A percentile compares a stretch with the other conserved stretches of the same genome.
These are phyloP conservation scores for Chorisops tibialis DNA, from an alignment of 2,888 invertebrate genomes.

Conservation along the genomic window DNA sequence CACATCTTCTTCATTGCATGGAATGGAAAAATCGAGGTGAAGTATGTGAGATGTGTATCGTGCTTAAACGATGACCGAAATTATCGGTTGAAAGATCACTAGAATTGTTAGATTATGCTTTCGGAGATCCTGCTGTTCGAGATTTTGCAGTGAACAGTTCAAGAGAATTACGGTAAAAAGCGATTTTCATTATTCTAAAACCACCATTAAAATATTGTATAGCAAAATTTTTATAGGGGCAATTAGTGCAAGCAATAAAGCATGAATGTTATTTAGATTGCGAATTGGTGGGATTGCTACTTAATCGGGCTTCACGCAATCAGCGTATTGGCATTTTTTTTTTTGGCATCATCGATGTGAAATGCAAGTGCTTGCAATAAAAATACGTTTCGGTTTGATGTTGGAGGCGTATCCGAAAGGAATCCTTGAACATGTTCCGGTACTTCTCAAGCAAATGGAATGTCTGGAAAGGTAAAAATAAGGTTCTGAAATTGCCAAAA, in stretches of 20 bases:
- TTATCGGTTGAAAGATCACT: conserved; percentile 77
- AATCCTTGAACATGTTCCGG: too few species aligned
- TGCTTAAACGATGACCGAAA: conserved; percentile 77
- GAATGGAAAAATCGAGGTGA: too few species aligned
- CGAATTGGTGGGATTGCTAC: conserved; percentile 82
- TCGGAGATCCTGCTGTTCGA: conserved; percentile 83
- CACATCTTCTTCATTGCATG: too few species aligned
- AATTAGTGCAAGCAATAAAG: conserved; percentile 91
- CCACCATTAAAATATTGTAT: conserved; percentile 18
- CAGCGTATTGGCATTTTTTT: conserved; percentile 90
- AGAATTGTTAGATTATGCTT: too few species aligned
- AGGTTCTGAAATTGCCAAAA: too few species aligned
- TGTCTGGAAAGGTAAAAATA: too few species aligned
- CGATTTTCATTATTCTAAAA: too few species aligned
- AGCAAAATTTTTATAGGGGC: conserved; percentile 58
- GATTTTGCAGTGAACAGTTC: conserved; percentile 83
- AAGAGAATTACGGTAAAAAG: conserved; percentile 62
- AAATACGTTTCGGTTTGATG: too few species aligned
- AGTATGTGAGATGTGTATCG: conserved; percentile 72
- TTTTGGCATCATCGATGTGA: conserved; percentile 96
- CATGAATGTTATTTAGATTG: conserved; percentile 89
- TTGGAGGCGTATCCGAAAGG: too few species aligned
- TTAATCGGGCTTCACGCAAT: conserved; percentile 80
- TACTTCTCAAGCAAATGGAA: too few species aligned
- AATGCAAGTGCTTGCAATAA: conserved; percentile 86